Conservation (phyloP, 2,113 vertebrate species). For the Megatriorchis doriae region DNA sequence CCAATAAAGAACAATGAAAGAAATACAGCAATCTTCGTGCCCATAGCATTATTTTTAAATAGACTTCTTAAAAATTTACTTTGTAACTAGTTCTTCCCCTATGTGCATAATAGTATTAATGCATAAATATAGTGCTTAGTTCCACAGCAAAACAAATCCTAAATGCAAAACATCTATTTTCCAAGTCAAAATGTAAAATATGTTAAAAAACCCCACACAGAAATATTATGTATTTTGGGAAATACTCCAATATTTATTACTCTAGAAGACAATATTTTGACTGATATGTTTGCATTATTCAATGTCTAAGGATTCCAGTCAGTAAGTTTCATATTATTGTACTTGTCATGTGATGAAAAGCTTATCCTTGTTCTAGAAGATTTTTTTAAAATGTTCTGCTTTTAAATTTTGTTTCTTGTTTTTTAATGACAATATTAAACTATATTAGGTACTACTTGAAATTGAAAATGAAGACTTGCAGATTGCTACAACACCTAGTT, state of each 20-base stretch:
- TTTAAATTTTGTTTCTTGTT: not conserved
- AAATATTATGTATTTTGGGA: not conserved
- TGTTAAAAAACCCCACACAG: not conserved
- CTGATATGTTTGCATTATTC: not conserved
- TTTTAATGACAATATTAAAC: conserved; percentile 5
- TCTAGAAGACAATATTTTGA: not conserved
- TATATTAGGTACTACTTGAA: conserved; percentile 61
- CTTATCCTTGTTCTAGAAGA: not conserved
- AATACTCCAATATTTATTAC: not conserved
- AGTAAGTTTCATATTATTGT: not conserved
- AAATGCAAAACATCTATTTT: not conserved
- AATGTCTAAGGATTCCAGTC: not conserved
- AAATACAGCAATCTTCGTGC: not conserved
- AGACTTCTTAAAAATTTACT: not conserved
- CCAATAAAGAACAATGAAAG: not conserved
- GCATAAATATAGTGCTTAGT: not conserved
- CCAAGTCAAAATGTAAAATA: not conserved
- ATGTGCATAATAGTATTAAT: not conserved
- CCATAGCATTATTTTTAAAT: not conserved
- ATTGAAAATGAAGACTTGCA: conserved; percentile 67
- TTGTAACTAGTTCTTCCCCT: not conserved
- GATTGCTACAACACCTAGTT: not conserved
- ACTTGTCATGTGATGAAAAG: not conserved
- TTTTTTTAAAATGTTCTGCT: not conserved
- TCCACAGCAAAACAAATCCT: not conserved